Percentiles rank a stretch among this genome's conserved stretches.
phyloP scores from a whole-genome alignment of 2,888 invertebrate genomes.

The Laspeyria flexula region DNA sequence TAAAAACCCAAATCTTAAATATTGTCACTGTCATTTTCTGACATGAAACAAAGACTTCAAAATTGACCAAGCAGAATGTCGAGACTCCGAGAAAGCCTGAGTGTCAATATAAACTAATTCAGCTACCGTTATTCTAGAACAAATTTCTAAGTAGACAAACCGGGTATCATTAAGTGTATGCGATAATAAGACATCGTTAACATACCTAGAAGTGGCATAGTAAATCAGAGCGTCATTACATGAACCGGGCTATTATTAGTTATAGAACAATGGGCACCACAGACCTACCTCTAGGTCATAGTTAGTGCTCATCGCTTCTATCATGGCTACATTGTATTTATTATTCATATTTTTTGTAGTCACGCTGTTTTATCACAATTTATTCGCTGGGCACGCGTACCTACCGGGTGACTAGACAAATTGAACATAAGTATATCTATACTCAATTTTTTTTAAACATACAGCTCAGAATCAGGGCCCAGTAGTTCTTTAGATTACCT shows the following conservation, averaged over 20 bases:
- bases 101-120: too few relatives aligned
- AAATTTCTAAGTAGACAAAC: neutral
- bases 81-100: too few relatives aligned
- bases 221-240: neutral
- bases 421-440: too few relatives aligned
- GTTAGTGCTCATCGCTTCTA: neutral
- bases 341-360: too few relatives aligned
- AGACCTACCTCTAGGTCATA: conserved; percentile 1
- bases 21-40: too few relatives aligned
- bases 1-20: too few relatives aligned
- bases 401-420: neutral
- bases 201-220: neutral
- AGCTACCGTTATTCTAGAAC: neutral
- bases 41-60: too few relatives aligned
- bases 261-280: neutral
- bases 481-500: too few relatives aligned
- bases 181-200: neutral
- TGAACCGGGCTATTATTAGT: neutral
- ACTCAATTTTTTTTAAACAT: too few relatives aligned
- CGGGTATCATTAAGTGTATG: neutral
- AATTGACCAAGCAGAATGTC: too few relatives aligned
- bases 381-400: neutral
- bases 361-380: neutral
- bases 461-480: too few relatives aligned
- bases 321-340: neutral